Percentiles rank a stretch among this genome's conserved stretches.
phyloP scores from a whole-genome alignment of 2,888 invertebrate species.

The Meandrusa payeni region DNA sequence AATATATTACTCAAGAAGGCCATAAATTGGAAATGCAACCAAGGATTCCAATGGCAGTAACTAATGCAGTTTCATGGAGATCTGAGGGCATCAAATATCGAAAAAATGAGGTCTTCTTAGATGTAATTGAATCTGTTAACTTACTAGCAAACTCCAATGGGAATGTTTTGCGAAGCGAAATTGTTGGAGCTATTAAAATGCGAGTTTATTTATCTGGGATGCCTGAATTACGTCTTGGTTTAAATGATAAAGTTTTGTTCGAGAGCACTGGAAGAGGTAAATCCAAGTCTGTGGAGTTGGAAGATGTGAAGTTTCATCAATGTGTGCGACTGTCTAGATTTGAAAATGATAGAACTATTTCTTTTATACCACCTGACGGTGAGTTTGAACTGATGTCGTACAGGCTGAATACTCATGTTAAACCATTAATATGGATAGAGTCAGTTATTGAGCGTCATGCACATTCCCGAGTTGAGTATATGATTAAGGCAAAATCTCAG shows the following conservation, averaged over 20 bases:
- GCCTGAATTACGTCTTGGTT: conserved; percentile 97
- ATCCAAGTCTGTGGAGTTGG: conserved; percentile 98
- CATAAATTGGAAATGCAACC: conserved; percentile 98
- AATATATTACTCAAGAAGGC: conserved; percentile 99
- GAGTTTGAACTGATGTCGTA: conserved; percentile 99
- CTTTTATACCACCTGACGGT: conserved; percentile 99
- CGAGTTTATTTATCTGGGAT: conserved; percentile 98
- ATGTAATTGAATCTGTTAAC: conserved; percentile 99
- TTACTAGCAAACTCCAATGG: conserved; percentile 97
- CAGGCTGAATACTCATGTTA: conserved; percentile 96
- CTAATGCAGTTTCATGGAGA: conserved; percentile 99
- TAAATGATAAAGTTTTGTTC: conserved; percentile 98
- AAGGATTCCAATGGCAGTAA: conserved; percentile 98
- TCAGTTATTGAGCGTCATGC: conserved; percentile 98
- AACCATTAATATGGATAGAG: conserved; percentile 99
- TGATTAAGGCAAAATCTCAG: conserved; percentile 99
- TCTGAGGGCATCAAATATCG: conserved; percentile 99
- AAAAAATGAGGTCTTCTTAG: conserved; percentile 99
- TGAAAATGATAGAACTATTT: conserved; percentile 98
- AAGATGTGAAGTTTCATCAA: conserved; percentile 99
- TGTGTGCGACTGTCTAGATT: conserved; percentile 98
- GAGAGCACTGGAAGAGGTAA: conserved; percentile 98
- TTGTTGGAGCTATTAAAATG: conserved; percentile 99
- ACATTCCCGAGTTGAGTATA: conserved; percentile 98
- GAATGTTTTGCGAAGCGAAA: conserved; percentile 97